Evolutionary conservation across 2,888 invertebrate species (phyloP), one percentile per base, ranked within the genome.

Genomic region (Trissolcus brochymenae): DNA sequence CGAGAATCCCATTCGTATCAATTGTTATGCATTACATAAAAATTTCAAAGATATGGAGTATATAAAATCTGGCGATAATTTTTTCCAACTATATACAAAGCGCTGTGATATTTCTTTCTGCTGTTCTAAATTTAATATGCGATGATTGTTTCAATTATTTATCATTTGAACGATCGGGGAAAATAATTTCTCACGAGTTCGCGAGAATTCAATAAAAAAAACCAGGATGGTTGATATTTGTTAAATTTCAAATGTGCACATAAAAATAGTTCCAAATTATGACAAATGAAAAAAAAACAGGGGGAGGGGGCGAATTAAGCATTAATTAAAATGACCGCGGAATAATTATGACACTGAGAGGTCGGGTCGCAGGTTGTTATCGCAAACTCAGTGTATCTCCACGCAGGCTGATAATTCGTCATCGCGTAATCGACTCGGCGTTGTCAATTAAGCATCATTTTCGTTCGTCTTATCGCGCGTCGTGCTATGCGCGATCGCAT

Each of bases 401-500:
- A 35, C 53, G 35, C 57, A 49, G 17, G 1, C 19, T 13, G 41
- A 50, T 43, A 46, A 51, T 51, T 51, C 64, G 64, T 53, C 61
- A 62, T 50, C 62, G 54, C 19, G 56, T 43, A 56, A 65, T 55
- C 56, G 65, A 11, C 56, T 25, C 67, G 59, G 17, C 68, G 35
- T 21, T 53, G 70, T 65, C 70, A 65, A 64, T 70, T 54, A 76
- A 70, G 25, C 59, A 55, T 65, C 59, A 59, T 72, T 59, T 72
- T 72, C 62, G 55, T 70, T 57, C 41, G 51, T 11, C 68, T 70
- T 59, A 66, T 76, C 70, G 60, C 19, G n/a, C 49, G 25, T 4
- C 9, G 35, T 35, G 9, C 35, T 4, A 16, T n/a, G 56, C 57
- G 57, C 46, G 35, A 59, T 65, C 55, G n/a, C n/a, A 70, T 76